phyloP scores from a whole-genome alignment of 2,888 invertebrate genomes.

The Apotomis betuletana region DNA sequence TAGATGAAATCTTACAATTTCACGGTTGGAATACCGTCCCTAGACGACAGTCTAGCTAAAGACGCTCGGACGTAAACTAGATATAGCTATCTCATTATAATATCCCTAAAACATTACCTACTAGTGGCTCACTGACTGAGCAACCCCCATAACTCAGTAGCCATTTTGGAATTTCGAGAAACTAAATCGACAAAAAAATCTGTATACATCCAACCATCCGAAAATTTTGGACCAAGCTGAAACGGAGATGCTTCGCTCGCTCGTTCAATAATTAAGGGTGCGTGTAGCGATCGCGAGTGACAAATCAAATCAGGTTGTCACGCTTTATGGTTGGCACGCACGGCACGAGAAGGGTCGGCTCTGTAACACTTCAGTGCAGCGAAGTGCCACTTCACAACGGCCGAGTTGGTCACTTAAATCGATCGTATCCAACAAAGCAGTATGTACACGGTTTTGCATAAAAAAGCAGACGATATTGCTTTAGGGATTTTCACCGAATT shows the following conservation, averaged over 20 bases:
- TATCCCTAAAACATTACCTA: conserved; percentile 7
- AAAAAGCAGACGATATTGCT: background rate
- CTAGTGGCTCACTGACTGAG: too few species aligned
- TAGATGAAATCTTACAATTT: conserved; percentile 39
- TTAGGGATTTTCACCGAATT: background rate
- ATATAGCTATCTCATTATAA: conserved; percentile 17
- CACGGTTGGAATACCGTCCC: conserved; percentile 38
- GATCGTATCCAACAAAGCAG: background rate
- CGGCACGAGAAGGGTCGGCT: conserved; percentile 27
- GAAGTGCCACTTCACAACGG: conserved; percentile 24
- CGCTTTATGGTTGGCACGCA: conserved; percentile 28
- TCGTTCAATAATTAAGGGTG: background rate
- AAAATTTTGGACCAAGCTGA: too few species aligned
- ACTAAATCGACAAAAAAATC: too few species aligned
- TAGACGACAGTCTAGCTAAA: conserved; percentile 28
- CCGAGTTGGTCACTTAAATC: conserved; percentile 33
- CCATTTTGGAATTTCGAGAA: too few species aligned
- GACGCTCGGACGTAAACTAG: conserved; percentile 4
- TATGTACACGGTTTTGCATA: background rate
- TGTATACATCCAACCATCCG: too few species aligned
- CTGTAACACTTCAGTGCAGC: conserved; percentile 30
- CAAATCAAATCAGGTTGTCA: conserved; percentile 37
- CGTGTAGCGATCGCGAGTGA: conserved; percentile 27
- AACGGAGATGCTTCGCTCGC: too few species aligned
- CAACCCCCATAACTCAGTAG: too few species aligned